phyloP scores from a whole-genome alignment of 2,113 vertebrate genomes.

The Sylvietta virens region DNA sequence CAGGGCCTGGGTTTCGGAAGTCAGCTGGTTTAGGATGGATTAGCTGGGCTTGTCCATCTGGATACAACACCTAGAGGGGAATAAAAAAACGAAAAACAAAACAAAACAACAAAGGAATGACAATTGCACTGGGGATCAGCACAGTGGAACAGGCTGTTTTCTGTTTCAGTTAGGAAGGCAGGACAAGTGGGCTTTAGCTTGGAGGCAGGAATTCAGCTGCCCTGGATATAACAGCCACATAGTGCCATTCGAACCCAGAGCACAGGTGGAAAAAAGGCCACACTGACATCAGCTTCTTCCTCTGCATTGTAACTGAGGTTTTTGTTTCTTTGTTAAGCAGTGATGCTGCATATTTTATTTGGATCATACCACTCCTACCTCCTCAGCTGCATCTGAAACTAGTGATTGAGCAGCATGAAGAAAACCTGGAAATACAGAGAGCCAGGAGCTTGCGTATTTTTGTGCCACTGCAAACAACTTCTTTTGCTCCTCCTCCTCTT shows the following conservation, averaged over 20 bases:
- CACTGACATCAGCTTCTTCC: neutral
- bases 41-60: constrained; percentile 93
- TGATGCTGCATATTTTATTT: neutral
- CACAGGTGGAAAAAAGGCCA: neutral
- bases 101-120: neutral
- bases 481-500: neutral
- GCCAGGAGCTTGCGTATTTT: accelerated
- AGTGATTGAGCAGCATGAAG: neutral
- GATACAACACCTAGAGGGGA: constrained; percentile 84
- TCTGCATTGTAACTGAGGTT: neutral
- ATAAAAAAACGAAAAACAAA: neutral
- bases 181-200: neutral
- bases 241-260: neutral
- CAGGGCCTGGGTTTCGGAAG: constrained; percentile 90
- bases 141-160: neutral
- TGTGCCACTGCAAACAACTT: neutral
- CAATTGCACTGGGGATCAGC: neutral
- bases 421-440: neutral
- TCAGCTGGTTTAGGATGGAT: constrained; percentile 95
- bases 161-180: neutral
- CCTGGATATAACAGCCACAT: accelerated
- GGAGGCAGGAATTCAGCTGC: neutral
- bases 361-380: neutral
- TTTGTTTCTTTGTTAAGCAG: neutral
- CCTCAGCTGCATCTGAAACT: neutral